Evolutionary conservation across 92 coral and sea anemone species (phyloP), one percentile per base, ranked within the genome.

Genomic region (Actinostola sp.): DNA sequence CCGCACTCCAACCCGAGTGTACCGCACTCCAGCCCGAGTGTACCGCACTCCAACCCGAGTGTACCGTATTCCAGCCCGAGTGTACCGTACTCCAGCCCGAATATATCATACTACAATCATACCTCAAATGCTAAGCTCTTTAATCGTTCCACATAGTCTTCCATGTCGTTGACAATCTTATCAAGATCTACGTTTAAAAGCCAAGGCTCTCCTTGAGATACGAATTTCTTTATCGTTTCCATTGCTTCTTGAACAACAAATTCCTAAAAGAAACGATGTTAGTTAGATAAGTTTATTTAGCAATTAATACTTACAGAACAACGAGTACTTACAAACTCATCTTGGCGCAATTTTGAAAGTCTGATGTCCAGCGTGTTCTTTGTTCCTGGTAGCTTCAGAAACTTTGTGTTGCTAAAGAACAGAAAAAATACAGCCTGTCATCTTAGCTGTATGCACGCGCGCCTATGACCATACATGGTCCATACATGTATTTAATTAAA

Each of bases 121-220:
- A 89, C 94, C 94, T 89, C 94, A 11, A 80, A 82, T 43, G 89
- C 87, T 31, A 89, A 45, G 67, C 82, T 89, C 66, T 68, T 79
- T 33, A 89, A 60, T 20, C 94, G 94, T 2, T 42, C 56, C 16
- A 89, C 57, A 38, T 64, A 76, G 49, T 75, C 76, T 61, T 89
- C 82, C 50, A 89, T 68, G 44, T 84, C 87, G 0, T 53, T 31
- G 58, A 89, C 32, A 42, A 78, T 75, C 35, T 88, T 51, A 10
- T 66, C 51, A 24, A 81, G 14, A 0, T 52, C 61, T 15, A 55
- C 49, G 12, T 57, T n/a, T n/a, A n/a, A n/a, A n/a, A n/a, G 42
- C 42, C 4, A 4, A 36, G 42, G 42, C 11, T 36, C 19, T 27
- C 28, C 38, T 57, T 30, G n/a, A 6, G 63, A 4, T 27, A 30